phyloP scores from a whole-genome alignment of 2,888 invertebrate genomes.

The Theodoxus fluviatilis region DNA sequence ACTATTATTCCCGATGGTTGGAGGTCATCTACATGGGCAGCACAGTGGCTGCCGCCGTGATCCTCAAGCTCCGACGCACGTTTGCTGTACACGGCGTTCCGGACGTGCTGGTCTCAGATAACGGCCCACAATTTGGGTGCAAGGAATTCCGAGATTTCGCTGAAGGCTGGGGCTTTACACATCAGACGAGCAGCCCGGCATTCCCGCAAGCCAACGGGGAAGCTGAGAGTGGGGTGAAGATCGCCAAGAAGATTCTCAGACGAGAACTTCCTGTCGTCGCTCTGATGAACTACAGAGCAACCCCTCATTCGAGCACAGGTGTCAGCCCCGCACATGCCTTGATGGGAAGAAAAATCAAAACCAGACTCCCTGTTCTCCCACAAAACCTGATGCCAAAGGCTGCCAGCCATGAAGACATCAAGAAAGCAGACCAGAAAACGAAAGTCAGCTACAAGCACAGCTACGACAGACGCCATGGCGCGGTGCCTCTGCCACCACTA shows the following conservation, averaged over 20 bases:
- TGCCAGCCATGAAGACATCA: too few species aligned
- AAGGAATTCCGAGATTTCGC: slow-evolving; percentile 24
- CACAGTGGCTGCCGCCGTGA: slow-evolving; percentile 14
- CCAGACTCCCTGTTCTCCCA: too few species aligned
- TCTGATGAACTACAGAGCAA: slow-evolving; percentile 22
- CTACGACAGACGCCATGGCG: neutral
- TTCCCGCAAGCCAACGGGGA: slow-evolving; percentile 26
- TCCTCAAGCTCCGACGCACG: slow-evolving; percentile 22
- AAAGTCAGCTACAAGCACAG: neutral
- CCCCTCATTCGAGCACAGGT: slow-evolving; percentile 8
- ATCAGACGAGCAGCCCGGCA: slow-evolving; percentile 23
- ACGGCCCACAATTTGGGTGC: slow-evolving; percentile 26
- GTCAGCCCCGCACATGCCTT: neutral
- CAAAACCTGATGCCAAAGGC: too few species aligned
- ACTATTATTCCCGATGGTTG: slow-evolving; percentile 29
- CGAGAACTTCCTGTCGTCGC: slow-evolving; percentile 22
- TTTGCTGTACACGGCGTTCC: slow-evolving; percentile 28
- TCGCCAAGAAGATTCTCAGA: slow-evolving; percentile 27
- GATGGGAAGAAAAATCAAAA: too few species aligned
- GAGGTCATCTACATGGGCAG: slow-evolving; percentile 23
- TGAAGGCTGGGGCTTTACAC: slow-evolving; percentile 11
- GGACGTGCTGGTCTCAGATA: slow-evolving; percentile 25
- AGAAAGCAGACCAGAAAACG: too few species aligned
- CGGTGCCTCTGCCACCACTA: neutral
- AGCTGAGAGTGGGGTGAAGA: slow-evolving; percentile 22